Conservation (phyloP, 2,113 vertebrate genomes). For the Marmota monax region DNA sequence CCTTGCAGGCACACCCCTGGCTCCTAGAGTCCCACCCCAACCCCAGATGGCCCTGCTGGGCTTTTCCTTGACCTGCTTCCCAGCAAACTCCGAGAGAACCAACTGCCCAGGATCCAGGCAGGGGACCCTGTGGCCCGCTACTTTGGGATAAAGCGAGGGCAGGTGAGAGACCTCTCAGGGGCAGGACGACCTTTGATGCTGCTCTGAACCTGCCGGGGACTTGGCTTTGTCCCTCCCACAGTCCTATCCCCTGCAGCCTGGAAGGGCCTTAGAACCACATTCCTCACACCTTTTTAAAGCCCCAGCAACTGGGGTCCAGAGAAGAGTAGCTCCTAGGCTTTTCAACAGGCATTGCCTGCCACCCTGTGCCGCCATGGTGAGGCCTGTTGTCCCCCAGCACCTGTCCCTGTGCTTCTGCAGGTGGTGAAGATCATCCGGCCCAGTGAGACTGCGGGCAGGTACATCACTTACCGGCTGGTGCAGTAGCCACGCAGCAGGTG, state of each 20-base stretch:
- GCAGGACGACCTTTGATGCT: no score
- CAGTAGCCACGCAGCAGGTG: constrained; percentile 85
- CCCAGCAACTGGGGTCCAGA: no score
- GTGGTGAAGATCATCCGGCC: constrained; percentile 99
- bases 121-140: constrained; percentile 98
- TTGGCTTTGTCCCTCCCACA: neutral
- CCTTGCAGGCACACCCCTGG: constrained; percentile 83
- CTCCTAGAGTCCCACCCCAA: fast-evolving
- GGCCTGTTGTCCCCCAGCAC: no score
- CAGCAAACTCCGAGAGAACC: constrained; percentile 98
- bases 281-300: neutral
- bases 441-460: constrained; percentile 96
- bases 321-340: neutral
- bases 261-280: neutral
- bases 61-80: constrained; percentile 79
- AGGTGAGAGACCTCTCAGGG: constrained; percentile 88
- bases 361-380: no score
- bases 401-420: constrained; percentile 79
- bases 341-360: no score
- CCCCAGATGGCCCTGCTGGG: fast-evolving
- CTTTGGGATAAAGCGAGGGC: constrained; percentile 98
- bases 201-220: neutral
- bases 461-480: constrained; percentile 98
- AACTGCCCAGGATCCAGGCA: constrained; percentile 97
- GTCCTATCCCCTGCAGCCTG: neutral